phyloP scores from a whole-genome alignment of 2,888 invertebrate genomes.

The Zeuzera pyrina region DNA sequence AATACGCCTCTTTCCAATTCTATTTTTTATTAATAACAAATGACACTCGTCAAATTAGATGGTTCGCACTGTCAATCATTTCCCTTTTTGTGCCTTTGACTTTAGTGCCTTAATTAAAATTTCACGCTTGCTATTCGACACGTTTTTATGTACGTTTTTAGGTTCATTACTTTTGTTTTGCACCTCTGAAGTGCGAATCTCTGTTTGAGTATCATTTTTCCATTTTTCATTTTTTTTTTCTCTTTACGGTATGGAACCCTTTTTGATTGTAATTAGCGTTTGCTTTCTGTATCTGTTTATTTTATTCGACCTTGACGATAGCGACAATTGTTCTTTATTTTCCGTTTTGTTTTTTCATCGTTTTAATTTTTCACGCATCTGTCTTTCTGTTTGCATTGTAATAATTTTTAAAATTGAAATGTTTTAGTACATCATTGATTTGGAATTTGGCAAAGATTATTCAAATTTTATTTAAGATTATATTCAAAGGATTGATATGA shows the following conservation, averaged over 20 bases:
- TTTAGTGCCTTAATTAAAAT: slow-evolving; percentile 67
- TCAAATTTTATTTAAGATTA: not conserved
- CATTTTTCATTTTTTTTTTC: slow-evolving; percentile 32
- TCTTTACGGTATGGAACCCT: slow-evolving; percentile 29
- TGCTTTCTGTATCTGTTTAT: slow-evolving; percentile 13
- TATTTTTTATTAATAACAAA: slow-evolving; percentile 38
- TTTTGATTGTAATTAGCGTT: slow-evolving; percentile 47
- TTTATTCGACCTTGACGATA: slow-evolving; percentile 2
- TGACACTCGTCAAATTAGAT: slow-evolving; percentile 59
- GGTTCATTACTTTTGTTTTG: slow-evolving; percentile 52
- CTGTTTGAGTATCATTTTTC: slow-evolving; percentile 38
- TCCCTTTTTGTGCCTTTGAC: slow-evolving; percentile 39
- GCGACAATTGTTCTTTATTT: too few relatives aligned
- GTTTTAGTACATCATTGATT: too few relatives aligned
- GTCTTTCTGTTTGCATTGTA: too few relatives aligned
- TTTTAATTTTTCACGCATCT: too few relatives aligned
- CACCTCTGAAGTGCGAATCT: slow-evolving; percentile 67
- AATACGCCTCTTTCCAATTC: slow-evolving; percentile 29
- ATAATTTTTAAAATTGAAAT: too few relatives aligned
- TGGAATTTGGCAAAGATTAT: too few relatives aligned
- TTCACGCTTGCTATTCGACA: slow-evolving; percentile 42
- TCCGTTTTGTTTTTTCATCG: too few relatives aligned
- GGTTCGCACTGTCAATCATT: slow-evolving; percentile 54
- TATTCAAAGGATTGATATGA: not conserved
- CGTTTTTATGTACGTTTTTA: slow-evolving; percentile 25